Percentiles rank a stretch among this genome's conserved stretches.
Conservation (phyloP, 1,140 invertebrate species). For the Drosophila mayri region DNA sequence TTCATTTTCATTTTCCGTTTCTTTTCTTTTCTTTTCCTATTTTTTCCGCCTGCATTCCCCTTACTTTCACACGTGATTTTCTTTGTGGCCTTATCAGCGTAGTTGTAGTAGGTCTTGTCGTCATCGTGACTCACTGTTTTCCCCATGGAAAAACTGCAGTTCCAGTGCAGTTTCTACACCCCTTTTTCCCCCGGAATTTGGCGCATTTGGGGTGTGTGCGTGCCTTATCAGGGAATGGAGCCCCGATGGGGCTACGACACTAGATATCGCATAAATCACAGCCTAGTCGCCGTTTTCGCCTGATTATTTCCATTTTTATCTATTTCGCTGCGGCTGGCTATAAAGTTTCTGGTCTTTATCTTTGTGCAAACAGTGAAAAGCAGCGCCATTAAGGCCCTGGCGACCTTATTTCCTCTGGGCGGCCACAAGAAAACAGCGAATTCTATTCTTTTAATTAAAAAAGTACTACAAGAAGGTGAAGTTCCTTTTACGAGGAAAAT, state of each 20-base stretch:
- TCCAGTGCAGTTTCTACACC: slow-evolving; percentile 8
- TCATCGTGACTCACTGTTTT: slow-evolving; percentile 60
- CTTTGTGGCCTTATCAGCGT: slow-evolving; percentile 69
- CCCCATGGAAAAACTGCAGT: slow-evolving; percentile 53
- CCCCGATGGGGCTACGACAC: slow-evolving; percentile 47
- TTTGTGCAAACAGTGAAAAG: slow-evolving; percentile 71
- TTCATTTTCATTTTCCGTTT: slow-evolving; percentile 24
- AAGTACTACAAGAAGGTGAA: slow-evolving; percentile 2
- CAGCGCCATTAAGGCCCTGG: slow-evolving; percentile 68
- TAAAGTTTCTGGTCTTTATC: slow-evolving; percentile 75
- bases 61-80: slow-evolving; percentile 74
- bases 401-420: slow-evolving; percentile 68
- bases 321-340: slow-evolving; percentile 71
- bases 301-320: slow-evolving; percentile 72
- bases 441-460: slow-evolving; percentile 62
- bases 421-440: slow-evolving; percentile 36
- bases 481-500: slow-evolving; percentile 1
- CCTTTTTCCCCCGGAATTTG: slow-evolving; percentile 21
- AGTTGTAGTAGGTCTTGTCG: slow-evolving; percentile 27
- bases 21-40: neutral
- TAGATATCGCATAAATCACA: slow-evolving; percentile 77
- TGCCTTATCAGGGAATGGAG: slow-evolving; percentile 66
- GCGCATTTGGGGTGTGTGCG: slow-evolving; percentile 55
- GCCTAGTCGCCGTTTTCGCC: slow-evolving; percentile 73
- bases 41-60: slow-evolving; percentile 20